Base-by-base conservation (phyloP, 2,888 invertebrate genomes). In the Schizotus pectinicornis region DNA sequence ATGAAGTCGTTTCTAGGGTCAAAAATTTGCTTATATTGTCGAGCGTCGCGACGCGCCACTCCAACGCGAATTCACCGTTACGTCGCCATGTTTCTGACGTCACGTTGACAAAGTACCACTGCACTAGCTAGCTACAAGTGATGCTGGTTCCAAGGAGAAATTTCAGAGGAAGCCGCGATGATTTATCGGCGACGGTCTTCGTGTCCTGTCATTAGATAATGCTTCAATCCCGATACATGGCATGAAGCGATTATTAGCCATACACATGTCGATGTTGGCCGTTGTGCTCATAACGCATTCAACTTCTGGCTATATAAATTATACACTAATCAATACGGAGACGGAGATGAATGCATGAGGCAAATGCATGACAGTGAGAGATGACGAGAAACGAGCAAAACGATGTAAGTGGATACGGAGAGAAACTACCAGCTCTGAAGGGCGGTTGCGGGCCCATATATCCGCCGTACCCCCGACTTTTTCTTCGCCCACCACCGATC, bases 361-460 rank as follows among this genome's bases (percentile, higher is more conserved):
- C 62, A 62, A 60, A 58, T 47, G 59, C 62, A 63, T 70, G 74
- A 72, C 74, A 69, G 67, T 73, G 73, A 74, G 64, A 53, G 71
- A 73, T 74, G 65, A 62, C 62, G 67, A 58, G 70, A 70, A 71
- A 72, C 72, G 70, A 69, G 71, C 69, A 71, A 67, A 71, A 69
- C 67, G 68, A 68, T 71, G 69, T 70, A 73, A 72, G 69, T 70
- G 70, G 68, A 68, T 72, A 64, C 66, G 68, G 59, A 65, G 67
- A 63, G 69, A 70, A 67, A 68, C 66, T 65, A 65, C 65, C 66
- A 55, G 59, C 62, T 63, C 63, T 62, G 49, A 62, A 64, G 63
- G 59, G 61, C 60, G 61, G 49, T 59, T 57, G 60, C 59, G 43
- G 61, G 59, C 58, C 56, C 63, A 69, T 69, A 66, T 66, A 69